These are phyloP conservation scores for Drosophila oshimai DNA, from an alignment of 1,140 invertebrate species.

Conservation along the genomic window DNA sequence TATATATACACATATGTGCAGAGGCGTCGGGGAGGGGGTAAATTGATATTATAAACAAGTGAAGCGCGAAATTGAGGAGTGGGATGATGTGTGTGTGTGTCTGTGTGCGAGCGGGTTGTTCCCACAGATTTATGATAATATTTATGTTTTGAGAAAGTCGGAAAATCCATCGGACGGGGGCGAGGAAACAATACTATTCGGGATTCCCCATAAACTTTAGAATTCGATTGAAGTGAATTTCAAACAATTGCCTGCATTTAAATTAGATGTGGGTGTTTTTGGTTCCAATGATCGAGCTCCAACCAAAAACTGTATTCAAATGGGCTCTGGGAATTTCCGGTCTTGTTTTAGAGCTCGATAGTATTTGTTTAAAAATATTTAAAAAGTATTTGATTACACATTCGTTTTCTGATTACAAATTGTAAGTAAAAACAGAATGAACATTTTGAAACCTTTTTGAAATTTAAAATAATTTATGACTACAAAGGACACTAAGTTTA, in stretches of 20 bases:
- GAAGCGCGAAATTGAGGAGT: conserved; percentile 26
- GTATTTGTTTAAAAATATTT: background rate
- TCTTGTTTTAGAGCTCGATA: background rate
- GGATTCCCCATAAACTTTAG: conserved; percentile 48
- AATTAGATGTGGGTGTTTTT: conserved; percentile 27
- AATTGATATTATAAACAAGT: conserved; percentile 54
- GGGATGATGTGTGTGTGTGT: conserved; percentile 25
- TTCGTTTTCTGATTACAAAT: no score
- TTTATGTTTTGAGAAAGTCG: conserved; percentile 46
- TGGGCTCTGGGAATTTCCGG: conserved; percentile 2
- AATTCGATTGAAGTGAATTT: conserved; percentile 56
- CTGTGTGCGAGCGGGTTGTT: conserved; percentile 6
- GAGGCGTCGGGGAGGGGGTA: conserved; percentile 29
- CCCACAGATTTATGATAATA: conserved; percentile 57
- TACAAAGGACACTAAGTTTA: no score
- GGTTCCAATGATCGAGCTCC: background rate
- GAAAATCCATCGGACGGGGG: conserved; percentile 29
- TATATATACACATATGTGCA: no score
- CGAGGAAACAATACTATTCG: conserved; percentile 19
- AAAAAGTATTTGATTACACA: background rate
- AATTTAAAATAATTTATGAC: no score
- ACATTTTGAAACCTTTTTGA: background rate
- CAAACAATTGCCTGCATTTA: conserved; percentile 18
- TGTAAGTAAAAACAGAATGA: background rate
- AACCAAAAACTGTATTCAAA: conserved; percentile 4